Percentiles rank a stretch among this genome's conserved stretches.
phyloP scores from a whole-genome alignment of 2,888 invertebrate species.

The Coelopa pilipes region DNA sequence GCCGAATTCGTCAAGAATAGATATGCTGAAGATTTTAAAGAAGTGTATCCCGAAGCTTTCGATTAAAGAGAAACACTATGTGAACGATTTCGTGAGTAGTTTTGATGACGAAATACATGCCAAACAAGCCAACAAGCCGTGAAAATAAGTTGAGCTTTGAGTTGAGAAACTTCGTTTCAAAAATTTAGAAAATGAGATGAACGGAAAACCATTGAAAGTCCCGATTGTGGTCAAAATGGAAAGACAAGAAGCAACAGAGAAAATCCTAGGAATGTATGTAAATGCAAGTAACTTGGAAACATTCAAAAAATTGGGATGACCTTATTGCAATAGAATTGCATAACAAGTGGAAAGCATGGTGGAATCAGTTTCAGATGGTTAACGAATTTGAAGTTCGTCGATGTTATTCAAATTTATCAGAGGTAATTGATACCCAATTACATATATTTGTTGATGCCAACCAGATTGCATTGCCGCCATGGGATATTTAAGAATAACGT shows the following conservation, averaged over 20 bases:
- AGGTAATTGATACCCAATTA: too few species aligned
- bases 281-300: constrained; percentile 39
- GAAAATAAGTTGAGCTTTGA: neutral
- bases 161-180: constrained; percentile 10
- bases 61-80: constrained; percentile 26
- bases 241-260: constrained; percentile 20
- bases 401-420: too few species aligned
- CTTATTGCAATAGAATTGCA: constrained; percentile 25
- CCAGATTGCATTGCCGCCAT: constrained; percentile 36
- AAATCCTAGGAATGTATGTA: constrained; percentile 39
- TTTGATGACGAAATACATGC: neutral
- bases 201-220: neutral
- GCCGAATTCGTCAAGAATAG: constrained; percentile 41
- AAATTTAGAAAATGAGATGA: neutral
- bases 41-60: constrained; percentile 13
- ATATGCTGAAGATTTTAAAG: constrained; percentile 14
- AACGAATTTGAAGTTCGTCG: too few species aligned
- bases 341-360: constrained; percentile 36
- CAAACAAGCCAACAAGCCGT: neutral
- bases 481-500: constrained; percentile 22
- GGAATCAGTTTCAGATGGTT: constrained; percentile 31
- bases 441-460: too few species aligned
- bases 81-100: constrained; percentile 7
- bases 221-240: constrained; percentile 17
- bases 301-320: constrained; percentile 32